Percentiles rank a stretch among this genome's conserved stretches.
phyloP scores from a whole-genome alignment of 2,797 vertebrate genomes.

The Fringilla coelebs region DNA sequence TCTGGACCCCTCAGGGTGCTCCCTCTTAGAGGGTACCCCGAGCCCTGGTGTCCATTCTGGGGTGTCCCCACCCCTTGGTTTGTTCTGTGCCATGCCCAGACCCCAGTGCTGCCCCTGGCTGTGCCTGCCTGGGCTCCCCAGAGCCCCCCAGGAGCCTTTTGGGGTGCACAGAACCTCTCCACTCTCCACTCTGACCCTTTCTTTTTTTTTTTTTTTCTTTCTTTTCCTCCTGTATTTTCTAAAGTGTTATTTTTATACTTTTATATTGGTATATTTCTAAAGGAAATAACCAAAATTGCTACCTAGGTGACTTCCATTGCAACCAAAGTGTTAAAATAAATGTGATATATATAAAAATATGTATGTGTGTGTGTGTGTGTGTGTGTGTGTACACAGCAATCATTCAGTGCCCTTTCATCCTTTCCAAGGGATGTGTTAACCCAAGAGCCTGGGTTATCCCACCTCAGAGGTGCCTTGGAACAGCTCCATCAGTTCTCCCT shows the following conservation, averaged over 20 bases:
- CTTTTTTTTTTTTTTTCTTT: neutral
- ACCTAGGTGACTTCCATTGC: neutral
- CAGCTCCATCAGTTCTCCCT: neutral
- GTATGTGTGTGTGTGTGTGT: neutral
- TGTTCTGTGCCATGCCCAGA: neutral
- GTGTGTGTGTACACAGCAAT: neutral
- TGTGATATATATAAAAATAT: neutral
- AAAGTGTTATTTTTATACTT: neutral
- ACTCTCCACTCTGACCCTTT: neutral
- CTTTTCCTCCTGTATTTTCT: neutral
- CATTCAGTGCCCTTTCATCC: neutral
- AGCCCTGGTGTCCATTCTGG: neutral
- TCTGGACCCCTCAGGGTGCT: neutral
- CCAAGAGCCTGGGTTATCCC: neutral
- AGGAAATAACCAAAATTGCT: neutral
- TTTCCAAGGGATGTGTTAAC: neutral
- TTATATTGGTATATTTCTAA: neutral
- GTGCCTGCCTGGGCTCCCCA: neutral
- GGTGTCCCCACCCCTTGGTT: neutral
- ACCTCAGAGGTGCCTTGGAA: neutral
- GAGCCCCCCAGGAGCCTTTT: neutral
- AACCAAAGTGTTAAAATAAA: neutral
- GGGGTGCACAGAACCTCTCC: neutral
- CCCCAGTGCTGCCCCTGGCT: neutral
- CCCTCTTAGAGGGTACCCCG: neutral